Percentiles rank a stretch among this genome's conserved stretches.
These are phyloP conservation scores for Solenopsis invicta DNA, from an alignment of 1,140 invertebrate genomes.

Conservation along the genomic window DNA sequence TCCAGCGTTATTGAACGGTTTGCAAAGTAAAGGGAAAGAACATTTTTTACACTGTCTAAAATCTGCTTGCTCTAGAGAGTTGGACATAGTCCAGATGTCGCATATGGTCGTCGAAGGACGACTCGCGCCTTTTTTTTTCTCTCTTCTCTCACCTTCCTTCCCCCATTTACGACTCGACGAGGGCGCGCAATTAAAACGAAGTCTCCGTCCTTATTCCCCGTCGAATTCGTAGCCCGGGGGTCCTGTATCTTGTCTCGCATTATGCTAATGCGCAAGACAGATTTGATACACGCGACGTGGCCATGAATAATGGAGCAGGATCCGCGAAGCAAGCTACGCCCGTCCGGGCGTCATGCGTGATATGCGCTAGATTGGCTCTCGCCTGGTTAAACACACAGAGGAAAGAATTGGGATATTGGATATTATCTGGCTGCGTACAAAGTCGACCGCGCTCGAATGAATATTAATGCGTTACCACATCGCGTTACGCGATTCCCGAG, in stretches of 20 bases:
- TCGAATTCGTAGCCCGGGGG: background rate
- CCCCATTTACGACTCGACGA: conserved; percentile 15
- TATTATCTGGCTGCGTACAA: conserved; percentile 46
- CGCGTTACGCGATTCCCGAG: conserved; percentile 9
- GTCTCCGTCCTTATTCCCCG: conserved; percentile 22
- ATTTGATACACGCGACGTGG: conserved; percentile 45
- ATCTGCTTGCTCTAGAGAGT: background rate
- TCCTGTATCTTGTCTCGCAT: conserved; percentile 45
- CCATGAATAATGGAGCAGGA: conserved; percentile 64
- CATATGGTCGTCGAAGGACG: conserved; percentile 5
- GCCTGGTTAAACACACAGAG: conserved; percentile 9
- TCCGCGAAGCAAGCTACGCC: background rate
- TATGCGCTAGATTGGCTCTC: conserved; percentile 32
- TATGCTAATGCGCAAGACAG: conserved; percentile 55
- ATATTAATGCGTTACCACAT: conserved; percentile 52
- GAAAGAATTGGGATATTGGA: conserved; percentile 59
- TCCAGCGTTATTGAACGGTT: background rate
- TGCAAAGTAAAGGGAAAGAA: background rate
- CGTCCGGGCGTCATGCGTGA: conserved; percentile 1
- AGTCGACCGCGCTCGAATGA: conserved; percentile 31
- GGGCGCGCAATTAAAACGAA: conserved; percentile 23
- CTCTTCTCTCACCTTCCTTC: too few relatives aligned
- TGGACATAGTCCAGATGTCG: background rate
- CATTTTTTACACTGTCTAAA: background rate
- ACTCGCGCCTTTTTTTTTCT: background rate